Percentiles rank a stretch among this genome's conserved stretches.
Evolutionary conservation across 2,797 vertebrate species (phyloP).

Genomic region (Tenualosa ilisha): DNA sequence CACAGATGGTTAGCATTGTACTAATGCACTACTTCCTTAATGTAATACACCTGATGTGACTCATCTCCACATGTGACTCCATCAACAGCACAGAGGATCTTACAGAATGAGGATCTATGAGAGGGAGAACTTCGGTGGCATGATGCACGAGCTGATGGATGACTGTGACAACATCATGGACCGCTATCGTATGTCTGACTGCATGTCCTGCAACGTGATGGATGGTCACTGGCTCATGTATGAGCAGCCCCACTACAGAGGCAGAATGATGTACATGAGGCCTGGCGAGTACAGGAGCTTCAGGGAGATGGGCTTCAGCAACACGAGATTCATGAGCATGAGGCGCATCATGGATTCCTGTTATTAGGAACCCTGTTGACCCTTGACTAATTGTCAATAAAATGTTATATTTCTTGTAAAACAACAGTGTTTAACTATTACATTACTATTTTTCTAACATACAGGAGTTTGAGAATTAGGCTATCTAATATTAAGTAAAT

Average conservation of each 20-base stretch:
- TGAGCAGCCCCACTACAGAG: constrained; percentile 52
- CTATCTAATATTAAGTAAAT: no score
- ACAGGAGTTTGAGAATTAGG: no score
- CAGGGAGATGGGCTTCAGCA: constrained; percentile 29
- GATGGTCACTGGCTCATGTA: constrained; percentile 53
- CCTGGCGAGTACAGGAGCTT: constrained; percentile 53
- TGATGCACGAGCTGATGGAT: constrained; percentile 37
- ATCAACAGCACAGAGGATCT: constrained; percentile 35
- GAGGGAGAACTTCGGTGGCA: constrained; percentile 40
- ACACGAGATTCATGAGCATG: constrained; percentile 45
- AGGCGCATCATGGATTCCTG: constrained; percentile 42
- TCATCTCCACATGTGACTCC: no score
- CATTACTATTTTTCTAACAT: not conserved
- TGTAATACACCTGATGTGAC: not conserved
- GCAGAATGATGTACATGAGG: constrained; percentile 48
- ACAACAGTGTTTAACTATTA: not conserved
- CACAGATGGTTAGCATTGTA: not conserved
- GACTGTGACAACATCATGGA: constrained; percentile 36
- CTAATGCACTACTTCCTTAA: not conserved
- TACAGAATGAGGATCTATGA: constrained; percentile 41
- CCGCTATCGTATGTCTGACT: not conserved
- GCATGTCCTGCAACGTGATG: constrained; percentile 32
- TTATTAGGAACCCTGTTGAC: not conserved
- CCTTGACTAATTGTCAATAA: constrained; percentile 26
- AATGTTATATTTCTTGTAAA: not conserved